Evolutionary conservation across 2,113 vertebrate species (phyloP), one percentile per base, ranked within the genome.

Genomic region (cat (Felis catus)): DNA sequence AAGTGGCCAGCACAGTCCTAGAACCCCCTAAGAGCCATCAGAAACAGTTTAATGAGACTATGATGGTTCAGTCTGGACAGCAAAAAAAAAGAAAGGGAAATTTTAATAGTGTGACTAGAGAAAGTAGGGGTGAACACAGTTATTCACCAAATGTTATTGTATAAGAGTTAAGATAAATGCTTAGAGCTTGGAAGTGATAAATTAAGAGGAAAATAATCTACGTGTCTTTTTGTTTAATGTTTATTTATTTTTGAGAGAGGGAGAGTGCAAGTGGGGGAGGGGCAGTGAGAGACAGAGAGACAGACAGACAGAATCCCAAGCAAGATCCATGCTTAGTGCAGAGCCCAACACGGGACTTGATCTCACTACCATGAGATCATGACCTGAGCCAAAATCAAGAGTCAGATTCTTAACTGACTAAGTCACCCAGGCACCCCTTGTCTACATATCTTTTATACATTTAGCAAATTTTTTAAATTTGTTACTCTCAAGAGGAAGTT

Each of bases 111-210:
- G 58, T 58, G 68, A 85, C 88, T 94, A 97, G 85, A 74, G 25
- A 78, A 95, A 97, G 95, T 2, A 36, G 36, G 11, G 11, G 5
- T 81, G 71, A 89, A 83, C 9, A 73, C 68, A 91, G 89, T 70
- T 97, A 86, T 58, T 89, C 39, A 91, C 70, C 53, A 85, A 82
- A 83, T 78, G 29, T 84, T 94, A 84, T 21, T 41, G 27, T 70
- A 19, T n/a, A 76, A 87, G 53, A 96, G 91, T 39, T 81, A 76
- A 95, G 51, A 90, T 78, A 95, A 95, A 68, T 21, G 39, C 48
- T 95, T 90, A 27, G 25, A 91, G 58, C 71, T 82, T 94, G 21
- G 89, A 82, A 93, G 33, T 45, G 65, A 90, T 61, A 79, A 80
- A 95, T 68, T 58, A 78, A 66, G 53, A 4, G 21, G 0, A 11